Percentiles rank a stretch among this genome's conserved stretches.
These are phyloP conservation scores for Drosophila lacicola DNA, from an alignment of 2,888 invertebrate genomes.

Conservation along the genomic window DNA sequence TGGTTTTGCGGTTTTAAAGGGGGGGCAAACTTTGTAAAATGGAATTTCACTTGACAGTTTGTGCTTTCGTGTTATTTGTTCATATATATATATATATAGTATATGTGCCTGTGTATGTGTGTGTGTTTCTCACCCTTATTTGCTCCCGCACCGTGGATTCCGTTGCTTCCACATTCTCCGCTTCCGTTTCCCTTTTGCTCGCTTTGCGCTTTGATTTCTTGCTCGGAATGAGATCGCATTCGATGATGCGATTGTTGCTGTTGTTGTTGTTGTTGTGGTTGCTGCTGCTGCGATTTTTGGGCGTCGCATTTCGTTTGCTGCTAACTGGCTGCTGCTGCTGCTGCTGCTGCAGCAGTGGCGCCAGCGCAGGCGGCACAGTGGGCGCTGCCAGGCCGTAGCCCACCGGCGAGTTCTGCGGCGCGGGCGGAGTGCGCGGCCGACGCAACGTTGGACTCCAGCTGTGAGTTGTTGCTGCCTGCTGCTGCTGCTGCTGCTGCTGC, in stretches of 20 bases:
- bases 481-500: slow-evolving; percentile 32
- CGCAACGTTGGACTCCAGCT: slow-evolving; percentile 65
- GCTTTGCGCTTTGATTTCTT: slow-evolving; percentile 81
- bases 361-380: slow-evolving; percentile 54
- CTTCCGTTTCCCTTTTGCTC: slow-evolving; percentile 41
- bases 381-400: slow-evolving; percentile 60
- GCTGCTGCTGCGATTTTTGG: slow-evolving; percentile 42
- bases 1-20: not conserved
- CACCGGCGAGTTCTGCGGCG: slow-evolving; percentile 77
- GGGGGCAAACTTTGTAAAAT: not conserved
- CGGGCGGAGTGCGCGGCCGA: slow-evolving; percentile 68
- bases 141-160: slow-evolving; percentile 75
- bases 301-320: slow-evolving; percentile 44
- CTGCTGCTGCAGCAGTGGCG: slow-evolving; percentile 57
- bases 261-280: slow-evolving; percentile 13
- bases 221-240: slow-evolving; percentile 83
- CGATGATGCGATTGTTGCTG: slow-evolving; percentile 78
- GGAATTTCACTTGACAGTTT: not conserved
- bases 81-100: no score
- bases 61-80: not conserved
- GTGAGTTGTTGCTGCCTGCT: slow-evolving; percentile 33
- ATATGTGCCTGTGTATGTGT: not conserved
- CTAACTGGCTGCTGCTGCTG: slow-evolving; percentile 39
- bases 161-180: slow-evolving; percentile 46
- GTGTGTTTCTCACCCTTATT: slow-evolving; percentile 68